Percentiles rank a stretch among this genome's conserved stretches.
Evolutionary conservation across 2,113 vertebrate species (phyloP).

Genomic region (Hucho hucho): DNA sequence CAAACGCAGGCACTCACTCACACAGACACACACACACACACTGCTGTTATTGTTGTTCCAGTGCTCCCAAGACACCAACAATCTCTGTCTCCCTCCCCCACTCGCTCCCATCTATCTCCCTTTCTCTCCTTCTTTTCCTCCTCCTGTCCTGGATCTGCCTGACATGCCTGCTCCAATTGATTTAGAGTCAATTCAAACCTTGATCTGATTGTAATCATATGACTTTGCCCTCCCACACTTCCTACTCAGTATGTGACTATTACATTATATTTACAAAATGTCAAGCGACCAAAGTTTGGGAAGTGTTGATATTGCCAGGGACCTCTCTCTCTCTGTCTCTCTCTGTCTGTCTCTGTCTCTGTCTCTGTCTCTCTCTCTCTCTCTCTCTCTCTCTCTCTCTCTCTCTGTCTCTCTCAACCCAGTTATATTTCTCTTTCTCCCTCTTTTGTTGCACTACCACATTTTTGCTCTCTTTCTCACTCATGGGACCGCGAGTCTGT

Average conservation of each 20-base stretch:
- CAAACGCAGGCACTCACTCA: slow-evolving; percentile 24
- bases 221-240: slow-evolving; percentile 56
- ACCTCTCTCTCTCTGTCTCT: background rate
- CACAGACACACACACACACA: slow-evolving; percentile 38
- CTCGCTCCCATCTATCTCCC: slow-evolving; percentile 68
- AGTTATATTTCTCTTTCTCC: background rate
- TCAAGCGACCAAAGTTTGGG: slow-evolving; percentile 14
- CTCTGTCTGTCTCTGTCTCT: too few species aligned
- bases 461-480: background rate
- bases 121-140: slow-evolving; percentile 50
- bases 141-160: slow-evolving; percentile 63
- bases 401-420: background rate
- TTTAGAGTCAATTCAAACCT: slow-evolving; percentile 69
- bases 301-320: slow-evolving; percentile 15
- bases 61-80: slow-evolving; percentile 77
- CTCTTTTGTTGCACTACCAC: background rate
- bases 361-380: background rate
- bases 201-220: slow-evolving; percentile 72
- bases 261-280: slow-evolving; percentile 48
- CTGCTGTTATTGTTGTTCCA: slow-evolving; percentile 79
- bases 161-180: slow-evolving; percentile 71
- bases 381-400: too few species aligned
- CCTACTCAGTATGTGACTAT: slow-evolving; percentile 46
- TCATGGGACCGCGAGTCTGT: slow-evolving; percentile 30
- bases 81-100: slow-evolving; percentile 74